These are phyloP conservation scores for Schizopygopsis pylzovi DNA, from an alignment of 2,797 vertebrate species.

Conservation along the genomic window DNA sequence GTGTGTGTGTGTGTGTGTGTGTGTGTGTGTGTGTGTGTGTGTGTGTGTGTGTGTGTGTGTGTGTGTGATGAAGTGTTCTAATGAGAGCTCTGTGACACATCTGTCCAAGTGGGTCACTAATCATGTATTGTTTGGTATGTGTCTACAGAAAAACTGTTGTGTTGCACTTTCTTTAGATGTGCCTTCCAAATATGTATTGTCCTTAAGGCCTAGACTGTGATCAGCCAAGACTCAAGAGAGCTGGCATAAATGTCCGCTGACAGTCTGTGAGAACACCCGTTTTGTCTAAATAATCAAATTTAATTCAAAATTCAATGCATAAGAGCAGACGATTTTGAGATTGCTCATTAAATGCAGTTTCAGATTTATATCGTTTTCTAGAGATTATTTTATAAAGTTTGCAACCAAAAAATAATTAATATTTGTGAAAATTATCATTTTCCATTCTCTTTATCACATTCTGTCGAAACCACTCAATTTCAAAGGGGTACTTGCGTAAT, in stretches of 20 bases:
- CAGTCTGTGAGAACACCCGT: conserved; percentile 47
- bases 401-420: too few species aligned
- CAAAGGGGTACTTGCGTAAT: too few species aligned
- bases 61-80: conserved; percentile 20
- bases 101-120: conserved; percentile 33
- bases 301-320: not conserved
- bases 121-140: not conserved
- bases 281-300: not conserved
- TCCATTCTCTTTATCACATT: too few species aligned
- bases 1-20: not conserved
- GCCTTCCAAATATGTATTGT: not conserved
- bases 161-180: conserved; percentile 9
- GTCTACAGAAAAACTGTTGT: conserved; percentile 2
- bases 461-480: too few species aligned
- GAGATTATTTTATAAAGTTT: not conserved
- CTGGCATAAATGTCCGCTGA: conserved; percentile 48
- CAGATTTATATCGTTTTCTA: too few species aligned
- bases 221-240: conserved; percentile 38
- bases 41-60: not conserved
- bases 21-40: not conserved
- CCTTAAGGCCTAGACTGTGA: conserved; percentile 11
- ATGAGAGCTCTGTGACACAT: conserved; percentile 28
- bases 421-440: too few species aligned
- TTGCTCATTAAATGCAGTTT: not conserved
- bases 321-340: too few species aligned